Conservation (phyloP, 35 echinoderm and acorn worm genomes). For the Anneissia japonica region DNA sequence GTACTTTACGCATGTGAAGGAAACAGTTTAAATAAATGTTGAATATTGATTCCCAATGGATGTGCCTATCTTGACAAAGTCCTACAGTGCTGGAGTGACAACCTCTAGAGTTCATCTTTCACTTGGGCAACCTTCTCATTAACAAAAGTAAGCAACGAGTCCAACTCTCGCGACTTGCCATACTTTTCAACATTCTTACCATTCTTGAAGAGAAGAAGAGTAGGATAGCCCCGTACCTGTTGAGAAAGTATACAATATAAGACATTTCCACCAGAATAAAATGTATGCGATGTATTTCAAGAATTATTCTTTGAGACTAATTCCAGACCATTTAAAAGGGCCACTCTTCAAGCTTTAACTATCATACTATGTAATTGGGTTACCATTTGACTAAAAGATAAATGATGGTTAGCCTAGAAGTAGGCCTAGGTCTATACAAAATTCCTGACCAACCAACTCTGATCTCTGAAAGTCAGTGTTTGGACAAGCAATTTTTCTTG, state of each 20-base stretch:
- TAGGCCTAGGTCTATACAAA: too few species aligned
- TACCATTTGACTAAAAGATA: too few species aligned
- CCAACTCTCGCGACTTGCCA: conserved; percentile 42
- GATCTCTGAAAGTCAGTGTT: too few species aligned
- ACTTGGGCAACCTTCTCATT: conserved; percentile 14
- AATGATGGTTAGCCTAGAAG: too few species aligned
- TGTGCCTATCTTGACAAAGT: too few species aligned
- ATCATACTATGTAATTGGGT: neutral
- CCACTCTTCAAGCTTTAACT: neutral
- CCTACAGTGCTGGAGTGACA: too few species aligned
- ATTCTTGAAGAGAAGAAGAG: conserved; percentile 66
- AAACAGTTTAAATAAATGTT: too few species aligned
- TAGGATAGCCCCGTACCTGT: conserved; percentile 85
- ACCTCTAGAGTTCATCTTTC: conserved; percentile 58
- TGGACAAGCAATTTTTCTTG: too few species aligned
- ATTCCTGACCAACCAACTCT: too few species aligned
- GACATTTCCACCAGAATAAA: neutral
- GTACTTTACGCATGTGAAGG: too few species aligned
- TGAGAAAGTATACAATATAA: too few species aligned
- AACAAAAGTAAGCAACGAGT: conserved; percentile 43
- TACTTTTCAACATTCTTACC: conserved; percentile 68
- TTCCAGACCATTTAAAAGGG: neutral
- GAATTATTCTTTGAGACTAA: neutral
- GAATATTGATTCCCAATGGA: too few species aligned
- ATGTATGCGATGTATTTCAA: neutral